phyloP scores from a whole-genome alignment of 2,113 vertebrate species.

The Axis porcinus region DNA sequence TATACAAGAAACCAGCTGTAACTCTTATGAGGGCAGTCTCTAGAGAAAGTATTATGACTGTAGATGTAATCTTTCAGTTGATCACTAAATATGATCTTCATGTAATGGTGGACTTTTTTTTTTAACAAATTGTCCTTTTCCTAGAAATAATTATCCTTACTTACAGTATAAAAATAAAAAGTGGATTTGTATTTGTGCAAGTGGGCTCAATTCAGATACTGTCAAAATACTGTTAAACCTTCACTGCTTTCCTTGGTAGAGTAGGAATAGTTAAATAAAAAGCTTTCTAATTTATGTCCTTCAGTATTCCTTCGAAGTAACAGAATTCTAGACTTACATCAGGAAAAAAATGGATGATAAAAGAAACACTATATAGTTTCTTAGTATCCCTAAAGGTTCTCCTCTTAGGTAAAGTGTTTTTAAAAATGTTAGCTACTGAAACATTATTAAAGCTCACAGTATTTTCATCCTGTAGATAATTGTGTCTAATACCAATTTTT shows the following conservation, averaged over 20 bases:
- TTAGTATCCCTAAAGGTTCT: neutral
- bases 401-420: neutral
- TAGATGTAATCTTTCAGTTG: neutral
- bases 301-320: neutral
- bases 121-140: neutral
- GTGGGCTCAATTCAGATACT: neutral
- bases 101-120: neutral
- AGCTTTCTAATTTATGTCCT: neutral
- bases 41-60: neutral
- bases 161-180: constrained; percentile 18
- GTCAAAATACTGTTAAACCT: neutral
- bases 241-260: neutral
- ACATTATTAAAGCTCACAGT: neutral
- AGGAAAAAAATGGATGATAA: neutral
- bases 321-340: neutral
- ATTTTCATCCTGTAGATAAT: neutral
- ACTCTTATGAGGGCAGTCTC: neutral
- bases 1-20: neutral
- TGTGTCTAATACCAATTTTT: neutral
- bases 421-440: constrained; percentile 3
- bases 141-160: neutral
- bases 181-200: neutral
- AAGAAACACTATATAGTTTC: neutral
- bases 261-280: constrained; percentile 17
- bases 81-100: neutral